These are phyloP conservation scores for Platysternon megacephalum DNA, from an alignment of 2,113 vertebrate genomes.

Conservation along the genomic window DNA sequence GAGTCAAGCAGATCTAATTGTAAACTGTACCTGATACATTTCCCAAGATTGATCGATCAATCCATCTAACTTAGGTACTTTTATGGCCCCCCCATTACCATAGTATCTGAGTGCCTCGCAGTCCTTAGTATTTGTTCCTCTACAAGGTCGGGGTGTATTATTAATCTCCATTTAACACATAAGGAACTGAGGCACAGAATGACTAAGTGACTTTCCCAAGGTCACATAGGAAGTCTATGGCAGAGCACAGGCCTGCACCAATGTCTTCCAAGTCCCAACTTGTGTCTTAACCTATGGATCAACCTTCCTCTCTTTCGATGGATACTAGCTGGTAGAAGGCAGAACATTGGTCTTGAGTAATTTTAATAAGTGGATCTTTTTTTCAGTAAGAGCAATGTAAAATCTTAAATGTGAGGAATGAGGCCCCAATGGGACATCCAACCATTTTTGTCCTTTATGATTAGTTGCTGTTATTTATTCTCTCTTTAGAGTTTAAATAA, in stretches of 20 bases:
- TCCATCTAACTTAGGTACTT: not conserved
- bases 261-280: not conserved
- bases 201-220: conserved; percentile 22
- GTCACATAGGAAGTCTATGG: not conserved
- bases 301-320: not conserved
- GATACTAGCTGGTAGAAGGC: not conserved
- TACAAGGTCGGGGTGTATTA: conserved; percentile 30
- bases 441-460: not conserved
- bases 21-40: not conserved
- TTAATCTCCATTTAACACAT: conserved; percentile 11
- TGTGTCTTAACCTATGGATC: not conserved
- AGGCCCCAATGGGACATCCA: too few species aligned
- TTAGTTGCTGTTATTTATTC: not conserved
- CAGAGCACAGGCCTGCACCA: not conserved
- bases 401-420: not conserved
- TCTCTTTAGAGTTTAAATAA: not conserved
- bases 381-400: not conserved
- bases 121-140: conserved; percentile 35
- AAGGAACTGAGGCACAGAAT: conserved; percentile 15
- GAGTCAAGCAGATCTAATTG: not conserved
- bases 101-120: not conserved
- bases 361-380: not conserved
- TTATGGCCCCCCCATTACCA: not conserved
- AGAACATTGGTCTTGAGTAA: not conserved
- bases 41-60: not conserved